A percentile compares a stretch with the other conserved stretches of the same genome.
Conservation (phyloP, 2,797 vertebrate species). For the Characodon lateralis region DNA sequence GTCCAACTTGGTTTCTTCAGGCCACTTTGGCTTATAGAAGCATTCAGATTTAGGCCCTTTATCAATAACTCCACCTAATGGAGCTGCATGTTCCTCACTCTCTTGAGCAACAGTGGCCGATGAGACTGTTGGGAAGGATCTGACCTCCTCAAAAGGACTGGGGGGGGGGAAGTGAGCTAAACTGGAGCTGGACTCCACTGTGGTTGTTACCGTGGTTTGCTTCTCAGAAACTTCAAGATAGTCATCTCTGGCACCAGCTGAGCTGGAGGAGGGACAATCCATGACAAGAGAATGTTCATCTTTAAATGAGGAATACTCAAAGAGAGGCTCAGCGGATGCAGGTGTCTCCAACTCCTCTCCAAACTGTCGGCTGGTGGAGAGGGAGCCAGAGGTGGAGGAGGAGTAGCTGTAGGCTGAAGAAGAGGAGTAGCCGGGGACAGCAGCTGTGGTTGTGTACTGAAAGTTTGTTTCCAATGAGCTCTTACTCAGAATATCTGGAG, state of each 20-base stretch:
- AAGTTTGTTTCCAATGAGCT: conserved; percentile 80
- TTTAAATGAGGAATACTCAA: conserved; percentile 86
- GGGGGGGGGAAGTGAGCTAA: conserved; percentile 82
- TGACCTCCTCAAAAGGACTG: conserved; percentile 83
- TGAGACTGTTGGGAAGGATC: conserved; percentile 76
- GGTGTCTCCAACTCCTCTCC: conserved; percentile 83
- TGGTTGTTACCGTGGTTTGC: conserved; percentile 67
- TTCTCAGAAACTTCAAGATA: conserved; percentile 93
- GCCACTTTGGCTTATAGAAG: conserved; percentile 82
- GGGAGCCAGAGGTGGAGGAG: conserved; percentile 86
- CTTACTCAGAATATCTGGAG: conserved; percentile 65
- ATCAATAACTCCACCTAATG: conserved; percentile 71
- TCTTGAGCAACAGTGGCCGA: conserved; percentile 63
- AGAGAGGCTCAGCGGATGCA: conserved; percentile 75
- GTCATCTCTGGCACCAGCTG: conserved; percentile 83
- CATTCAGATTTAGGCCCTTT: conserved; percentile 79
- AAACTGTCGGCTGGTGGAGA: conserved; percentile 85
- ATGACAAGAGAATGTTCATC: conserved; percentile 81
- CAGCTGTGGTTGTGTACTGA: conserved; percentile 77
- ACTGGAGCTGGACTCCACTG: conserved; percentile 80
- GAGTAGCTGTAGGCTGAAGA: conserved; percentile 86
- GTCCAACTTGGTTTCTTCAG: conserved; percentile 65
- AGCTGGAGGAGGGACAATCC: conserved; percentile 71
- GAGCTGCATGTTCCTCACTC: conserved; percentile 70
- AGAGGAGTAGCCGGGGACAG: conserved; percentile 81